Base-by-base conservation (phyloP, 1,140 invertebrate species). In the Nautilus pompilius region DNA sequence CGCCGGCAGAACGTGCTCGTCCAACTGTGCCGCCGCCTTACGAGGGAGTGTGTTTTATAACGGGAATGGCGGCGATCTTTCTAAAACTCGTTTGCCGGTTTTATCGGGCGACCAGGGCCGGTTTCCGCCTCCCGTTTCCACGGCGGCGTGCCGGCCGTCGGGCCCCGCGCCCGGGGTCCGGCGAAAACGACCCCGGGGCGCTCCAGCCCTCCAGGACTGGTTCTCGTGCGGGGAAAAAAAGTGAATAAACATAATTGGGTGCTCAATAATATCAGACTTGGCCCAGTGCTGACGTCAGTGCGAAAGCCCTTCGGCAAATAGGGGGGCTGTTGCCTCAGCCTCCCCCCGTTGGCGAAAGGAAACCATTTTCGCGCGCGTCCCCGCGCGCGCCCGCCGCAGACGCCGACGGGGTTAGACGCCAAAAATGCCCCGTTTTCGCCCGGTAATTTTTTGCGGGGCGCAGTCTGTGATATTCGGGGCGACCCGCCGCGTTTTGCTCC, bases 181-280 rank as follows among this genome's bases (percentile, higher is more conserved):
- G 13, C 36, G 13, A 54, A 17, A 54, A 54, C 33, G 33, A 13
- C 33, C 15, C 24, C 34, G 17, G 17, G 22, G 22, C 51, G 29
- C n/a, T 20, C 51, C 51, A 54, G 29, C 17, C 51, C 17, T 54
- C n/a, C 17, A 54, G 51, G 22, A 26, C 66, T 67, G 65, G 68
- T 62, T 67, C 68, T 67, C 65, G 72, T 58, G 62, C n/a, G n/a
- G 66, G 65, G 68, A 70, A 74, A 75, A 76, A 76, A 74, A 64
- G 66, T 71, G 68, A 61, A 65, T 67, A 75, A 68, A 72, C 68
- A 75, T 70, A 73, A 72, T 71, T 72, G 71, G 73, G 70, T 74
- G 76, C 71, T 74, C 74, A 75, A 73, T 76, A 78, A 76, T 78
- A 73, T 70, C 62, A 72, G 67, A 69, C 69, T 70, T 70, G 67